Conservation (phyloP, 2,113 vertebrate species). For the Sander lucioperca region DNA sequence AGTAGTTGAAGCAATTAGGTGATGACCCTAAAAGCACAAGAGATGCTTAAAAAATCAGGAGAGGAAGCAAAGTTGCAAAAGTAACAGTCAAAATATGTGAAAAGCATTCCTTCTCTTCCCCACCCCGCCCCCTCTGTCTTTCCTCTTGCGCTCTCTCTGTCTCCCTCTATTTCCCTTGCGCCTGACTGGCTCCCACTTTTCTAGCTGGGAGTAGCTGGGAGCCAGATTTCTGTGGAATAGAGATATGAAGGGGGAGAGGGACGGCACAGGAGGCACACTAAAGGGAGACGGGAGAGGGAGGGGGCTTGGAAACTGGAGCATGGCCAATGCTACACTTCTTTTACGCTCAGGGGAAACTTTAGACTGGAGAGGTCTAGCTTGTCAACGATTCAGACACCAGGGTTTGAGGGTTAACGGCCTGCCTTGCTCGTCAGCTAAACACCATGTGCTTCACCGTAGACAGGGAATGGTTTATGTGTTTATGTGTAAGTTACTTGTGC, state of each 20-base stretch:
- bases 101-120: slow-evolving; percentile 64
- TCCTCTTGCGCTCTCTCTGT: slow-evolving; percentile 47
- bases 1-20: slow-evolving; percentile 40
- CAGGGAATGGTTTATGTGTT: slow-evolving; percentile 36
- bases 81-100: slow-evolving; percentile 75
- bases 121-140: slow-evolving; percentile 56
- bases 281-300: slow-evolving; percentile 47
- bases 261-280: slow-evolving; percentile 71
- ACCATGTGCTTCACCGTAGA: slow-evolving; percentile 3
- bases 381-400: slow-evolving; percentile 70
- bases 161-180: slow-evolving; percentile 73
- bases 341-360: slow-evolving; percentile 74
- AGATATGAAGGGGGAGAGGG: slow-evolving; percentile 71
- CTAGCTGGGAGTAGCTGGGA: slow-evolving; percentile 73
- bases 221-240: slow-evolving; percentile 86
- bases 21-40: slow-evolving; percentile 38
- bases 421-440: slow-evolving; percentile 38
- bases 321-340: slow-evolving; percentile 76
- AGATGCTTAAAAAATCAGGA: slow-evolving; percentile 40
- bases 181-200: slow-evolving; percentile 78
- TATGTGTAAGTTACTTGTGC: slow-evolving; percentile 18
- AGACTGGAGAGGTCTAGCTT: slow-evolving; percentile 65
- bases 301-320: slow-evolving; percentile 78
- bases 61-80: slow-evolving; percentile 76
- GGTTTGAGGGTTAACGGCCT: slow-evolving; percentile 54